Conservation (phyloP, 2,113 vertebrate genomes). For the Amblyopsis rosae region DNA sequence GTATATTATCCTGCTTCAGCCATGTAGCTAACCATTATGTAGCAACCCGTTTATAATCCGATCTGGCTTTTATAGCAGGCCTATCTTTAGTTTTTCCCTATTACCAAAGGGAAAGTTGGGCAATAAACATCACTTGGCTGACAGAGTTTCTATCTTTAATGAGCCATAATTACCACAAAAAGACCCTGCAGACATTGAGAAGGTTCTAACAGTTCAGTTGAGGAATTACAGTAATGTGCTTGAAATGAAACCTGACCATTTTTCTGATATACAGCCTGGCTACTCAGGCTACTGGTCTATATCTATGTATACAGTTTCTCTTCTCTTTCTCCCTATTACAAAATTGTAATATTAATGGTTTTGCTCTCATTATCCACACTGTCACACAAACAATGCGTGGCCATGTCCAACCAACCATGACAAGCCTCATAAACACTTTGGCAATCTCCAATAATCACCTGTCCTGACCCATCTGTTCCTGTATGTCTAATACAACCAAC, state of each 20-base stretch:
- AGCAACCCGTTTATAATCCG: constrained; percentile 13
- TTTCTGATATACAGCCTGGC: too few relatives aligned
- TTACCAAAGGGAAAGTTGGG: constrained; percentile 3
- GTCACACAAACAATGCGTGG: not conserved
- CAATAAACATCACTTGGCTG: not conserved
- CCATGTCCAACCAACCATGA: not conserved
- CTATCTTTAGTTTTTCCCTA: constrained; percentile 19
- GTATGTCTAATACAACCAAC: constrained; percentile 24
- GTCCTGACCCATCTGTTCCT: not conserved
- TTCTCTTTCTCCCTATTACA: too few relatives aligned
- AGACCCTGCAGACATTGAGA: constrained; percentile 5
- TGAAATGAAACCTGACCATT: not conserved
- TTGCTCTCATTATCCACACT: not conserved
- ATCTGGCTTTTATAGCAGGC: not conserved
- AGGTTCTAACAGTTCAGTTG: not conserved
- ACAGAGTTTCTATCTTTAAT: constrained; percentile 43
- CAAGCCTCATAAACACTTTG: too few relatives aligned
- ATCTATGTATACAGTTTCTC: too few relatives aligned
- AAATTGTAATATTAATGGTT: too few relatives aligned
- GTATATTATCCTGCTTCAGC: not conserved
- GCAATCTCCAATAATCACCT: too few relatives aligned
- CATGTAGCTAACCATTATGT: constrained; percentile 17
- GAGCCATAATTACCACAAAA: not conserved
- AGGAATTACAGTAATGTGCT: not conserved
- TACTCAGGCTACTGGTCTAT: too few relatives aligned